Percentiles rank a stretch among this genome's conserved stretches.
Evolutionary conservation across 2,797 vertebrate species (phyloP).

Genomic region (Kryptolebias ocellatus): DNA sequence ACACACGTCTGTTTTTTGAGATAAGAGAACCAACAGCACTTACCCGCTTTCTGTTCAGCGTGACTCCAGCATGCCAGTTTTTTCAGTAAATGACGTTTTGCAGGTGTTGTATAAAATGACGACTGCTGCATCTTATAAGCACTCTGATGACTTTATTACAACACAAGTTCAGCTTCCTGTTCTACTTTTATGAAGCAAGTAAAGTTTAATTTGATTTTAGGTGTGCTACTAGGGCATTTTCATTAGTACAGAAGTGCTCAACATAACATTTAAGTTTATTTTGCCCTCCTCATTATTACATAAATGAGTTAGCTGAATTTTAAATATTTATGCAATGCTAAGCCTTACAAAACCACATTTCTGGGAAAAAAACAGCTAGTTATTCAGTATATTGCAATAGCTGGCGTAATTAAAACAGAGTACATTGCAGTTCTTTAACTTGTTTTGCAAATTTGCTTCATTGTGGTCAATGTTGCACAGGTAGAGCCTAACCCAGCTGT

Average conservation of each 20-base stretch:
- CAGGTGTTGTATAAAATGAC: not conserved
- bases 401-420: too few species aligned
- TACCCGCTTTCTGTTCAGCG: not conserved
- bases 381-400: too few species aligned
- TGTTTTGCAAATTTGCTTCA: too few species aligned
- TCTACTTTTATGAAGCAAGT: not conserved
- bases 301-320: too few species aligned
- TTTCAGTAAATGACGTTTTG: not conserved
- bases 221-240: not conserved
- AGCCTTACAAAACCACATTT: too few species aligned
- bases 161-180: not conserved
- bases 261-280: too few species aligned
- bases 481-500: too few species aligned
- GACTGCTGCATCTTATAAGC: not conserved
- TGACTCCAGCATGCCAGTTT: not conserved
- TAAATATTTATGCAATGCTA: too few species aligned
- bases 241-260: not conserved
- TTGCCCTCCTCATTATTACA: too few species aligned
- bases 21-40: constrained; percentile 56
- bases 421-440: too few species aligned
- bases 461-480: too few species aligned
- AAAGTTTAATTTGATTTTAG: not conserved
- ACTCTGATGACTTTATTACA: not conserved
- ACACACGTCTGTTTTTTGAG: constrained; percentile 62
- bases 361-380: too few species aligned